These are phyloP conservation scores for Xiphophorus birchmanni DNA, from an alignment of 2,797 vertebrate species.

Conservation along the genomic window DNA sequence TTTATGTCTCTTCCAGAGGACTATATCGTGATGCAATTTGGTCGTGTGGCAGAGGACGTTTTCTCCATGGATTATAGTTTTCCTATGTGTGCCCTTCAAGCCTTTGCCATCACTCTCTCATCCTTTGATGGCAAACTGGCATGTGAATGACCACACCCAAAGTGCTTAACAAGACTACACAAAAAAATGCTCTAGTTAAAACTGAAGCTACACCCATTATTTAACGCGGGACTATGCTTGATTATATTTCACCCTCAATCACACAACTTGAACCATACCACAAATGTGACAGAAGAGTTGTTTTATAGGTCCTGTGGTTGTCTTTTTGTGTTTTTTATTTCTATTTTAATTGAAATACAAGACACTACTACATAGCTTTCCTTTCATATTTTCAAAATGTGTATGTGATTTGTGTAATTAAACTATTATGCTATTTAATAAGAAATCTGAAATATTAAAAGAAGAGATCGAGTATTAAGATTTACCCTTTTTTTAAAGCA, in stretches of 20 bases:
- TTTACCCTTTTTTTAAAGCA: neutral
- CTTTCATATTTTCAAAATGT: neutral
- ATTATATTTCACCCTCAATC: neutral
- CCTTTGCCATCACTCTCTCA: conserved; percentile 90
- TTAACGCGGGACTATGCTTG: conserved; percentile 2
- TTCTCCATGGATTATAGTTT: conserved; percentile 23
- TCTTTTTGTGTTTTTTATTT: neutral
- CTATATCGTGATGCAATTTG: conserved; percentile 76
- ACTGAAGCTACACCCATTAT: conserved; percentile 3
- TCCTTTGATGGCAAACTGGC: conserved; percentile 91
- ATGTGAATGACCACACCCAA: conserved; percentile 81
- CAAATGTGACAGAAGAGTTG: neutral
- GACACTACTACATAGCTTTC: neutral
- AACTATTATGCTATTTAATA: neutral
- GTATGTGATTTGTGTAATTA: neutral
- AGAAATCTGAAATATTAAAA: neutral
- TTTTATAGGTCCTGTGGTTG: conserved; percentile 24
- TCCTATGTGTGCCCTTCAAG: conserved; percentile 78
- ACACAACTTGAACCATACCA: neutral
- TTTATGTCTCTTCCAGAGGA: conserved; percentile 68
- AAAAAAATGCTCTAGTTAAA: neutral
- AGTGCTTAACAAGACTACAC: conserved; percentile 26
- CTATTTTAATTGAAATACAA: neutral
- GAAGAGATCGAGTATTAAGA: neutral
- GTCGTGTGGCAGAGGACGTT: conserved; percentile 18